Evolutionary conservation across 1,140 invertebrate genomes (phyloP), one percentile per base, ranked within the genome.

Genomic region (Varroa destructor): DNA sequence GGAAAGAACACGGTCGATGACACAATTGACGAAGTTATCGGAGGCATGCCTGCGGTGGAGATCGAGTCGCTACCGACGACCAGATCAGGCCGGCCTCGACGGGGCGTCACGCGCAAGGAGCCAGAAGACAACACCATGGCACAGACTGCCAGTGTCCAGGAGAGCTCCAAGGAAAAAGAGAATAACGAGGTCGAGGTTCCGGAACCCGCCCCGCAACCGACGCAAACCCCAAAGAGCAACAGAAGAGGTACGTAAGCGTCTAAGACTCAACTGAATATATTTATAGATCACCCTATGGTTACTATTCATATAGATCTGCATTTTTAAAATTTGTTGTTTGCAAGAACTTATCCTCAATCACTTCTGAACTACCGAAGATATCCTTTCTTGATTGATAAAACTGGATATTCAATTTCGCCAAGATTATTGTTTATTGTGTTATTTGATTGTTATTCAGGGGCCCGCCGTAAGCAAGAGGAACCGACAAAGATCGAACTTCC

Each of bases 11-110:
- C 88, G 0, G 84, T 90, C 0, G 89, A 91, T 79, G 89, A 92
- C 75, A 84, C 87, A 0, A 90, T 92, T 74, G 90, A 93, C 73
- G 89, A 92, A 76, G 88, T 90, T 1, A 84, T 90, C 0, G 84
- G 87, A 74, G 86, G 40, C 61, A 67, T 5, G 12, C 37, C 61
- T 8, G 12, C 3, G 3, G 37, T 43, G 40, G 61, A 67, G 12
- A 46, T 43, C 61, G 61, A 67, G 40, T 67, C 61, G 14, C 61
- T 67, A 12, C 61, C 61, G 46, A 67, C 61, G 2, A 67, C 72
- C 61, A 36, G 54, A 37, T 71, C 25, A 43, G 14, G 72, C 56
- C n/a, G 40, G 42, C 56, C 43, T n/a, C 10, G 71, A 76, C 70
- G 36, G 14, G 25, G 43, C 51, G 54, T 55, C 43, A 8, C 56